Conservation (phyloP, 2,113 vertebrate species). For the Candoia aspera region DNA sequence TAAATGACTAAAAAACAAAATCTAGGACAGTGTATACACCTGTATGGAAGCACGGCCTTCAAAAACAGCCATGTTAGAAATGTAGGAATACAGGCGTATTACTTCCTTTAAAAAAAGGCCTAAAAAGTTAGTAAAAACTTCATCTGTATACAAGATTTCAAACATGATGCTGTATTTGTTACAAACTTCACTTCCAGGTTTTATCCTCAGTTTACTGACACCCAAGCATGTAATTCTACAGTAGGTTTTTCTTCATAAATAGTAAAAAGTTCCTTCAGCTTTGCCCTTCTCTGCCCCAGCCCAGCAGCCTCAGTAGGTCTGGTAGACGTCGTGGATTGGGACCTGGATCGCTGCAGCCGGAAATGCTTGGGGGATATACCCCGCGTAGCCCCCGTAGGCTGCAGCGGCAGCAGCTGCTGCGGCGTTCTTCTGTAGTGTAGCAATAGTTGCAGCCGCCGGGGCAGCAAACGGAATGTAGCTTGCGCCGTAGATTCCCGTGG, state of each 20-base stretch:
- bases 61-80: constrained; percentile 76
- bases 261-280: constrained; percentile 86
- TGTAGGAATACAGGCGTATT: constrained; percentile 70
- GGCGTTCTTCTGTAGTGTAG: constrained; percentile 93
- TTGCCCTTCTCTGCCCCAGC: constrained; percentile 18
- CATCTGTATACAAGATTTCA: constrained; percentile 78
- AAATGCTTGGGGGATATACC: constrained; percentile 93
- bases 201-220: constrained; percentile 45
- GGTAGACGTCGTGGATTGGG: constrained; percentile 93
- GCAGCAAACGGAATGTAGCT: constrained; percentile 88
- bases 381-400: constrained; percentile 82
- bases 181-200: constrained; percentile 69
- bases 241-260: constrained; percentile 85
- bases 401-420: constrained; percentile 79
- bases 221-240: constrained; percentile 65
- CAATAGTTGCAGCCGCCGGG: constrained; percentile 83
- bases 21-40: constrained; percentile 60
- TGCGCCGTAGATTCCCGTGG: constrained; percentile 86
- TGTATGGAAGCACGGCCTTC: constrained; percentile 55
- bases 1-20: constrained; percentile 60
- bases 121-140: constrained; percentile 77
- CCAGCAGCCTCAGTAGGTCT: constrained; percentile 82
- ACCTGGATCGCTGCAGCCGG: constrained; percentile 88
- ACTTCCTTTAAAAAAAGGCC: constrained; percentile 67
- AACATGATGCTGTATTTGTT: constrained; percentile 39